phyloP scores from a whole-genome alignment of 2,113 vertebrate genomes.

The Delphinapterus leucas region DNA sequence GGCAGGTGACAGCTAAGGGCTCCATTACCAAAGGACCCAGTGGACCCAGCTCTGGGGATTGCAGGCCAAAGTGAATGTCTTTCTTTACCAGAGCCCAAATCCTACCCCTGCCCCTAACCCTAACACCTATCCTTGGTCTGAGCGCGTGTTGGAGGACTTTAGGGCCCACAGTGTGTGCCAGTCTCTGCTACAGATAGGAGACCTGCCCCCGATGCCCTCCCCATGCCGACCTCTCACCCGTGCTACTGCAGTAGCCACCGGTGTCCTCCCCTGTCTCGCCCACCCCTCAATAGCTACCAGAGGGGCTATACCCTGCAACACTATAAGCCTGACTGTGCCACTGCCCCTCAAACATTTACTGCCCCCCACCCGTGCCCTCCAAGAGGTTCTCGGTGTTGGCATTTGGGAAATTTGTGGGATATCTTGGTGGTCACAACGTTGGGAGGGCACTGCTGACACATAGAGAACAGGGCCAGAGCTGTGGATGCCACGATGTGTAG shows the following conservation, averaged over 20 bases:
- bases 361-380: not conserved
- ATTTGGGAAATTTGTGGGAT: not conserved
- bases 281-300: not conserved
- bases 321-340: not conserved
- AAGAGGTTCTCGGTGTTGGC: not conserved
- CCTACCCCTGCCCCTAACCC: not conserved
- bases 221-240: not conserved
- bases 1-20: not conserved
- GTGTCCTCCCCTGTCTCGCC: not conserved
- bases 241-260: too few species aligned
- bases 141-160: not conserved
- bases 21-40: not conserved
- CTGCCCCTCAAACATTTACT: not conserved
- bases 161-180: not conserved
- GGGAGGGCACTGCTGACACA: not conserved
- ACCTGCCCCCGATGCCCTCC: not conserved
- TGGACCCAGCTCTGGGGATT: not conserved
- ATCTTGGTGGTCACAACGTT: not conserved
- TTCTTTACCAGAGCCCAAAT: not conserved
- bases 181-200: not conserved
- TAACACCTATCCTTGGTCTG: not conserved
- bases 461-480: not conserved
- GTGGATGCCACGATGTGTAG: not conserved
- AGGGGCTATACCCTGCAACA: not conserved
- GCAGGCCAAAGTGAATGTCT: not conserved